phyloP scores from a whole-genome alignment of 1,140 invertebrate species.

The Temnothorax longispinosus region DNA sequence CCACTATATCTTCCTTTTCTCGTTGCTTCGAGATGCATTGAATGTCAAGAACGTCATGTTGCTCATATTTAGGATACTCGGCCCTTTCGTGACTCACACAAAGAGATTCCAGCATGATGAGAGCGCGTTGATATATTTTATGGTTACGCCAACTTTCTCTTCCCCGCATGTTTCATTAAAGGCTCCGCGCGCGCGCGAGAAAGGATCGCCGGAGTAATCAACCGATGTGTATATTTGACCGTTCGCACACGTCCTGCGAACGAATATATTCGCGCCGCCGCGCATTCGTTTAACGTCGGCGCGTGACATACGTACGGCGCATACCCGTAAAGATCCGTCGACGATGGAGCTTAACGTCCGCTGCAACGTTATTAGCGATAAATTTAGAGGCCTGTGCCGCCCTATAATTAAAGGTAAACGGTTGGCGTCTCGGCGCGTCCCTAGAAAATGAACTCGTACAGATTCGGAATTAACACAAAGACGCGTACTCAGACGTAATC shows the following conservation, averaged over 20 bases:
- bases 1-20: background rate
- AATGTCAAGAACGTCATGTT: background rate
- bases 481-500: constrained; percentile 5
- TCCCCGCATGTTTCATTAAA: constrained; percentile 20
- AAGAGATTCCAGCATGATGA: constrained; percentile 43
- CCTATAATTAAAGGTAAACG: constrained; percentile 77
- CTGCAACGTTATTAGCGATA: constrained; percentile 73
- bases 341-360: constrained; percentile 43
- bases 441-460: constrained; percentile 72
- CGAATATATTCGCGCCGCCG: constrained; percentile 33
- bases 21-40: background rate
- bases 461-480: constrained; percentile 57
- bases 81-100: constrained; percentile 27
- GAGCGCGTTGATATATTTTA: constrained; percentile 40
- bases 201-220: constrained; percentile 42
- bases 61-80: constrained; percentile 25
- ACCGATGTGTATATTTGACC: constrained; percentile 30
- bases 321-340: constrained; percentile 53
- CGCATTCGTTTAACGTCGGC: constrained; percentile 52
- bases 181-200: background rate
- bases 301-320: constrained; percentile 34
- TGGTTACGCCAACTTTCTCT: constrained; percentile 14
- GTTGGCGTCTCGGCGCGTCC: constrained; percentile 60
- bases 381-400: constrained; percentile 68
- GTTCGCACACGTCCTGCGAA: constrained; percentile 28